Evolutionary conservation across 2,113 vertebrate genomes (phyloP), one percentile per base, ranked within the genome.

Genomic region (Seriola rivoliana): DNA sequence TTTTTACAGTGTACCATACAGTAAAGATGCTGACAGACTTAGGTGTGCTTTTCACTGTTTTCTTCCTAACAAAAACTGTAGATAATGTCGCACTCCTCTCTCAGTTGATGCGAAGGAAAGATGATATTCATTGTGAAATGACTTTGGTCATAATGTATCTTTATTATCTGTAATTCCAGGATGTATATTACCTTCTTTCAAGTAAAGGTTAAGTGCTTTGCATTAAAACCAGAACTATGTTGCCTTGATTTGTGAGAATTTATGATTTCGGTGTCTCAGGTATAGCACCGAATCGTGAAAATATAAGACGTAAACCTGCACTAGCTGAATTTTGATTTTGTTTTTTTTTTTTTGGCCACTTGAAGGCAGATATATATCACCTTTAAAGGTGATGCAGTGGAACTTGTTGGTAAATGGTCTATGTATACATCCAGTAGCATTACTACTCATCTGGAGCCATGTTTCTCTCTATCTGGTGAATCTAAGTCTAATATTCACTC

Each of bases 111-210:
- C 87, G 84, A 93, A 92, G 85, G 76, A 94, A 92, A 93, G 88
- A 93, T 84, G 76, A 93, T 93, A 94, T 89, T 93, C 91, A 95
- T 95, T 94, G 93, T 96, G 94, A 94, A 94, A 93, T 93, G 89
- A 94, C 93, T 95, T 94, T 95, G 93, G 92, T 95, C 94, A 94
- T 94, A 92, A 92, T 95, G 94, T 95, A 94, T 95, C 93, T 95
- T 95, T 94, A 95, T 94, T 95, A 94, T 95, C 93, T 95, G 95
- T 96, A 93, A 95, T 95, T 94, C 93, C 94, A 95, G 94, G 94
- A 95, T 95, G 94, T 96, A 95, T 94, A 95, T 95, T 95, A 95
- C 91, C 94, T 95, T 95, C 93, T 95, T 95, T 95, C 91, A 91
- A 96, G 93, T 96, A 96, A 96, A 96, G 91, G 85, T 94, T 92